Base-by-base conservation (phyloP, 2,888 invertebrate species). In the Drosophila multiciliata region DNA sequence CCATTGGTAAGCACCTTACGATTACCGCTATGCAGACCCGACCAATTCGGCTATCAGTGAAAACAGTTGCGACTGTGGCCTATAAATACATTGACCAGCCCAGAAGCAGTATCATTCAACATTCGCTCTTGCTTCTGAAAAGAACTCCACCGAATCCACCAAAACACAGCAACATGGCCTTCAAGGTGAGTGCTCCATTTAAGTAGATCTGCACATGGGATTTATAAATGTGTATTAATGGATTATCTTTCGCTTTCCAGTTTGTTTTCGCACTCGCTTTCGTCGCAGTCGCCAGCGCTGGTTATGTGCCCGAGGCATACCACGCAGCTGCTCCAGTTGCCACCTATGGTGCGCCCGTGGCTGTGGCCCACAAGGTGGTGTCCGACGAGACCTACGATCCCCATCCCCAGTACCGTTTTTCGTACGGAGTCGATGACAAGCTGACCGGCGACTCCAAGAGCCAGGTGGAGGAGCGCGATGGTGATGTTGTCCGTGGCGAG, bases 401-500 rank as follows among this genome's bases (percentile, higher is more conserved):
- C 32, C 89, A 92, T 77, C 91, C 92, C 61, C 89, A 91, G 74
- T 91, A 91, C 70, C 92, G 93, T 65, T 93, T 90, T 83, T 87
- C 88, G 0, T 92, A 92, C 52, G 91, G 92, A 66, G 91, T 92
- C 23, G 91, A 92, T 50, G 93, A 92, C 62, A 66, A 82, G 32
- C 67, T 91, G 36, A 92, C 92, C 17, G 92, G 93, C 35, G 93
- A 93, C 67, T 84, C 85, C 38, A 93, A 93, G 86, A 86, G 75
- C 45, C 92, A 92, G 70, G 86, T 90, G 29, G 93, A 93, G 82
- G 84, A 90, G 36, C 91, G 93, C 11, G 90, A 92, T 76, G 93
- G 92, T 59, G 92, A 92, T 75, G 90, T 91, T 23, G 92, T 93
- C 48, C 88, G 89, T 65, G 92, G 92, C 29, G 91, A 92, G 70